A percentile compares a stretch with the other conserved stretches of the same genome.
Conservation (phyloP, 1,140 invertebrate species). For the Zaprionus inermis region DNA sequence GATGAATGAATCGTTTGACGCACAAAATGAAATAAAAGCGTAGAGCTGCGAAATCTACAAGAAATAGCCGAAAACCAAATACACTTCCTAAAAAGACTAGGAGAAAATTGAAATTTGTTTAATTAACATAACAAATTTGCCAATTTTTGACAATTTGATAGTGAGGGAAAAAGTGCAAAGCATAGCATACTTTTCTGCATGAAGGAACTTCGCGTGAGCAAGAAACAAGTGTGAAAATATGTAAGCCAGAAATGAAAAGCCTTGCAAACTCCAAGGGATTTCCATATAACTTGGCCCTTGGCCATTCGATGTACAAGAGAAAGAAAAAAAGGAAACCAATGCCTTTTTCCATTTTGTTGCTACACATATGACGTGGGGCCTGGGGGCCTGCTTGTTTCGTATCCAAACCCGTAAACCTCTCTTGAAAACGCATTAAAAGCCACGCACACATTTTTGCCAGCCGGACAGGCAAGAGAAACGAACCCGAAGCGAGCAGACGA, state of each 20-base stretch:
- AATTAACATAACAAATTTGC: no score
- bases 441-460: conserved; percentile 63
- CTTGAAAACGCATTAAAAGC: conserved; percentile 76
- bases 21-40: conserved; percentile 50
- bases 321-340: conserved; percentile 11
- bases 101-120: no score
- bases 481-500: not conserved
- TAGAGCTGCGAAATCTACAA: conserved; percentile 26
- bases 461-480: conserved; percentile 12
- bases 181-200: not conserved
- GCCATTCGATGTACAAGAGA: conserved; percentile 42
- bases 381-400: not conserved
- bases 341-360: conserved; percentile 19
- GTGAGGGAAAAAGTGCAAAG: no score
- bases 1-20: conserved; percentile 78
- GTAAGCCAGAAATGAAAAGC: conserved; percentile 29
- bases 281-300: conserved; percentile 72
- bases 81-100: not conserved
- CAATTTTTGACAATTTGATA: no score
- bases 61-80: not conserved
- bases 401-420: conserved; percentile 18
- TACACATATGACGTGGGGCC: conserved; percentile 30
- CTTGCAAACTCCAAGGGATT: conserved; percentile 66
- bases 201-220: conserved; percentile 20
- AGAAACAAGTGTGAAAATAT: conserved; percentile 45